Conservation (phyloP, 2,888 invertebrate genomes). For the Steromphala cineraria region DNA sequence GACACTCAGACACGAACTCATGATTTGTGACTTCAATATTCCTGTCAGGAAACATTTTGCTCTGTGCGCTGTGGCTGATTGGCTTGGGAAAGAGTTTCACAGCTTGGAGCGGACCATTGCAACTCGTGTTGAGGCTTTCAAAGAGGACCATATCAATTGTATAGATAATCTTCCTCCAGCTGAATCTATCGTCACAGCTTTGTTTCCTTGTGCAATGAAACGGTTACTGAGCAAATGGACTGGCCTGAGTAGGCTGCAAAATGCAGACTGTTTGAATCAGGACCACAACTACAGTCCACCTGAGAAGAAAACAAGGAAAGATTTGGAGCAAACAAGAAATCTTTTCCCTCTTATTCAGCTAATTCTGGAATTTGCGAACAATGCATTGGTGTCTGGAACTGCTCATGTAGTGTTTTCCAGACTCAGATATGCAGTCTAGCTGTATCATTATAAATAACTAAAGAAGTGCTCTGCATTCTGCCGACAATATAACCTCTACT, state of each 20-base stretch:
- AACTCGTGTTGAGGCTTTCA: constrained; percentile 53
- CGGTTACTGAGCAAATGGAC: constrained; percentile 54
- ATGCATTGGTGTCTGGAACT: constrained; percentile 62
- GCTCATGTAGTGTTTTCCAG: constrained; percentile 64
- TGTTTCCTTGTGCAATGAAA: constrained; percentile 64
- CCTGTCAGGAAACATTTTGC: constrained; percentile 35
- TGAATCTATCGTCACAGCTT: constrained; percentile 43
- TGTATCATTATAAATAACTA: not conserved
- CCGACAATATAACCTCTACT: too few species aligned
- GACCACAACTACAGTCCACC: constrained; percentile 40
- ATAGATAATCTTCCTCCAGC: constrained; percentile 60
- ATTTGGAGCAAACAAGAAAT: not conserved
- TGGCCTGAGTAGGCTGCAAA: constrained; percentile 21
- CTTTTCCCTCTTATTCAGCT: constrained; percentile 55
- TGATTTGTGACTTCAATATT: constrained; percentile 16
- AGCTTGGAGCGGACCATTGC: constrained; percentile 44
- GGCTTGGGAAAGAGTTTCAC: constrained; percentile 59
- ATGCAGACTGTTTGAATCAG: not conserved
- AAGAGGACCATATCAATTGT: constrained; percentile 51
- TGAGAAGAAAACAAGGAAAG: not conserved
- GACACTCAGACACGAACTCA: not conserved
- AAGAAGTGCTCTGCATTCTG: too few species aligned
- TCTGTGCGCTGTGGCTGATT: constrained; percentile 52
- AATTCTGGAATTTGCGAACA: constrained; percentile 66
- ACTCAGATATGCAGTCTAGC: constrained; percentile 31